Base-by-base conservation (phyloP, 2,113 vertebrate genomes). In the Myotis brandtii region DNA sequence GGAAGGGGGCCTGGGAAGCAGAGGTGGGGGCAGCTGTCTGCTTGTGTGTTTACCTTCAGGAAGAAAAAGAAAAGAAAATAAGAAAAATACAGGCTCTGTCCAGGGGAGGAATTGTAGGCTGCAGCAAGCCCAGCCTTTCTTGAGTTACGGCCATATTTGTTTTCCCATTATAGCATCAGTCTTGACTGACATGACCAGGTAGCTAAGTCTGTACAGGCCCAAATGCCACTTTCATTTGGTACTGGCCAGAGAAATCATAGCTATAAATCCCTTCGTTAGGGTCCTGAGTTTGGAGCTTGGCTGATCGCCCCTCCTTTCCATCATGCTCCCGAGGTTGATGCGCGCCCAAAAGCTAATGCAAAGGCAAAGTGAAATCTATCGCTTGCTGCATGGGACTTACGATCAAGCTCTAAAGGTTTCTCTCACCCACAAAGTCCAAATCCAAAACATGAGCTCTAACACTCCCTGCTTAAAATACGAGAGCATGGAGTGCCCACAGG, bases 41-140 rank as follows among this genome's bases (percentile, higher is more conserved):
- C 50, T 46, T n/a, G 14, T 6, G 3, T 72, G 25, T 91, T 85
- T 64, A 43, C 52, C 92, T 82, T 54, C 56, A 62, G 66, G 56
- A n/a, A 86, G 27, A 77, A 83, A 81, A 76, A 27, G 25, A 62
- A 30, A 70, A 91, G 70, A 83, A 96, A 86, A 32, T 3, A n/a
- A 50, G 77, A 83, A 11, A 75, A 69, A 56, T 21, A 30, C 37
- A 37, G 20, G 21, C 72, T 85, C 34, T 56, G 17, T 85, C 84
- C 5, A 46, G 66, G 59, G 86, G 62, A 77, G 5, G 34, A 37
- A 92, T 14, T 72, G 30, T 67, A 43, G 59, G 52, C 48, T 46
- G 14, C 48, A 48, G 52, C 20, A 32, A 50, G 23, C 37, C 25
- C 37, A 43, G 13, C 3, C 59, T 32, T 70, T 20, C 62, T 43